phyloP scores from a whole-genome alignment of 37 sponge, comb jelly and placozoan species.

The Eunapius fragilis region DNA sequence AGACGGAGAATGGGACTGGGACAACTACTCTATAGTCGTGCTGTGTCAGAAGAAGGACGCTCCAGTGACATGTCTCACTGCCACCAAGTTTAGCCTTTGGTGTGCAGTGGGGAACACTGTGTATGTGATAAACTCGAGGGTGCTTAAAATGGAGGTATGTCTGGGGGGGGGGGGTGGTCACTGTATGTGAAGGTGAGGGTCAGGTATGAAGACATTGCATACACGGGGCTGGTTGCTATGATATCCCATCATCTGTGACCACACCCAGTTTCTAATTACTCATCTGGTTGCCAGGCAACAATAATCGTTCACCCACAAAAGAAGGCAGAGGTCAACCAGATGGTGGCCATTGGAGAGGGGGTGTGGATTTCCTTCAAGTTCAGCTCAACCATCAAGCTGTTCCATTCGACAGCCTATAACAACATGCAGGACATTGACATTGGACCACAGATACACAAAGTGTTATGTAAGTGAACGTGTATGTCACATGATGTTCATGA shows the following conservation, averaged over 20 bases:
- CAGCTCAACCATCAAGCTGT: constrained; percentile 81
- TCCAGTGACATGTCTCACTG: constrained; percentile 49
- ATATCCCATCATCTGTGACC: no score
- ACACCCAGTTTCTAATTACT: no score
- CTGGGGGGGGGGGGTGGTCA: background rate
- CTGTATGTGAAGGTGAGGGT: background rate
- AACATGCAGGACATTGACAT: constrained; percentile 88
- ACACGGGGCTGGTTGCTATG: no score
- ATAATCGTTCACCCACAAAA: constrained; percentile 66
- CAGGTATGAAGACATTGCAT: background rate
- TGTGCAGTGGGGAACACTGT: constrained; percentile 82
- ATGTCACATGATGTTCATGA: background rate
- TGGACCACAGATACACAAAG: constrained; percentile 65
- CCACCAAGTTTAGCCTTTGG: constrained; percentile 83
- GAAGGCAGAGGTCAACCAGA: constrained; percentile 57
- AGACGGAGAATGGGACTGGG: constrained; percentile 95
- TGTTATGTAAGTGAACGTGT: constrained; percentile 46
- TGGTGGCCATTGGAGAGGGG: constrained; percentile 80
- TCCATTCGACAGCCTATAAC: constrained; percentile 72
- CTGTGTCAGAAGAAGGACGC: constrained; percentile 71
- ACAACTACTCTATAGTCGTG: constrained; percentile 65
- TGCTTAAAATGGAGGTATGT: constrained; percentile 73
- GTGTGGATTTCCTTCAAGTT: constrained; percentile 86
- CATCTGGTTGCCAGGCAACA: constrained; percentile 44
- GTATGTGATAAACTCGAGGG: constrained; percentile 67